phyloP scores from a whole-genome alignment of 2,888 invertebrate genomes.

The Criorhina ranunculi region DNA sequence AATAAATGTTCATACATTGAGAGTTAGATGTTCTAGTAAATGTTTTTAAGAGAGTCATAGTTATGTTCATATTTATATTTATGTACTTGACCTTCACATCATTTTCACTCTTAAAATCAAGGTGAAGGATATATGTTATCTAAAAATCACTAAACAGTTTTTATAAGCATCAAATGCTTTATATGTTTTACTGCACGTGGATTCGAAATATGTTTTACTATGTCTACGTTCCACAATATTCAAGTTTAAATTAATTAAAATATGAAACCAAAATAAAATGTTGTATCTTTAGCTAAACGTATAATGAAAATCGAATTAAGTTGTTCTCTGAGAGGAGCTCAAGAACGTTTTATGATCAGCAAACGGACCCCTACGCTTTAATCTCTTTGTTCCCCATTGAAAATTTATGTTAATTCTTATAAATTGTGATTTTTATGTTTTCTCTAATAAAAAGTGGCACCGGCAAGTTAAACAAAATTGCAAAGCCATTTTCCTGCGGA shows the following conservation, averaged over 20 bases:
- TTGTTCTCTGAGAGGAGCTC: background rate
- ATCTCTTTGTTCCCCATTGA: background rate
- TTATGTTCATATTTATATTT: background rate
- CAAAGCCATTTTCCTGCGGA: background rate
- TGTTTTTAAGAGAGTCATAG: background rate
- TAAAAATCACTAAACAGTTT: conserved; percentile 5
- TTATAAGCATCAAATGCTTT: background rate
- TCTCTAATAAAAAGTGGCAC: conserved; percentile 21
- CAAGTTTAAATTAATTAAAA: background rate
- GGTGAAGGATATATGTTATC: background rate
- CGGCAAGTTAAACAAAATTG: background rate
- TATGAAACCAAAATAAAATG: background rate
- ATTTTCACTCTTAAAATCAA: background rate
- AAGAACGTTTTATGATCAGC: conserved; percentile 9
- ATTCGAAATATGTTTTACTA: background rate
- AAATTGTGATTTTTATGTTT: conserved; percentile 9
- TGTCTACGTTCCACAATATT: background rate
- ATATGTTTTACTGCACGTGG: background rate
- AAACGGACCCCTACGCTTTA: background rate
- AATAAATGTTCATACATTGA: too few species aligned
- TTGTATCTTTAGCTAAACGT: background rate
- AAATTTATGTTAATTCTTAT: conserved; percentile 10
- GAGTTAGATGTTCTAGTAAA: background rate
- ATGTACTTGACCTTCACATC: background rate
- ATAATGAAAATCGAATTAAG: conserved; percentile 6